phyloP scores from a whole-genome alignment of 2,888 invertebrate genomes.

The Sarcophaga variegata region DNA sequence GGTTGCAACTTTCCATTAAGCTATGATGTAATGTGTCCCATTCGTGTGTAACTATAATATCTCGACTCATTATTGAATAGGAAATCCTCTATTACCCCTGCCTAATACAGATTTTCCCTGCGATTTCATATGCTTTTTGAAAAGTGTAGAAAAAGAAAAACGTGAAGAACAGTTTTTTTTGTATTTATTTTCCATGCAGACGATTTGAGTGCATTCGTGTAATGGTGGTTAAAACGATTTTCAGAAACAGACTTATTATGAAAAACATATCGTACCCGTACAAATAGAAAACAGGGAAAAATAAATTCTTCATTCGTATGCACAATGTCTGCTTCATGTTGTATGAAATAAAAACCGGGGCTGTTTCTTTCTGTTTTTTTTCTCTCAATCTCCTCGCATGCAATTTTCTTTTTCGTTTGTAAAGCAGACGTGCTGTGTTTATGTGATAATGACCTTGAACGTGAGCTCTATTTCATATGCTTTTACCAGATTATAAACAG shows the following conservation, averaged over 20 bases:
- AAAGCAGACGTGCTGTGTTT: slow-evolving; percentile 44
- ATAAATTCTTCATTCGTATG: slow-evolving; percentile 13
- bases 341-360: slow-evolving; percentile 24
- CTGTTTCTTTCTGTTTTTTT: slow-evolving; percentile 1
- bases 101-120: slow-evolving; percentile 26
- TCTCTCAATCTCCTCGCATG: background rate
- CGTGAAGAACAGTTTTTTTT: background rate
- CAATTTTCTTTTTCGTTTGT: slow-evolving; percentile 13
- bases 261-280: background rate
- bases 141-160: background rate
- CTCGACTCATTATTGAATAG: too few species aligned
- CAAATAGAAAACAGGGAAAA: slow-evolving; percentile 48
- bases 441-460: slow-evolving; percentile 69
- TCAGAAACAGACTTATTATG: slow-evolving; percentile 23
- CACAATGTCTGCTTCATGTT: slow-evolving; percentile 43
- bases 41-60: too few species aligned
- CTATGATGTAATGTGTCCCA: too few species aligned
- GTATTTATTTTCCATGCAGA: background rate
- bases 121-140: slow-evolving; percentile 2
- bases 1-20: too few species aligned
- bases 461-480: slow-evolving; percentile 24
- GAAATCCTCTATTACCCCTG: background rate
- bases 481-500: background rate
- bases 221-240: slow-evolving; percentile 44
- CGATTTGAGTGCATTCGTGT: slow-evolving; percentile 31